Evolutionary conservation across 2,888 invertebrate species (phyloP), one percentile per base, ranked within the genome.

Genomic region (Ischnus inquisitorius): DNA sequence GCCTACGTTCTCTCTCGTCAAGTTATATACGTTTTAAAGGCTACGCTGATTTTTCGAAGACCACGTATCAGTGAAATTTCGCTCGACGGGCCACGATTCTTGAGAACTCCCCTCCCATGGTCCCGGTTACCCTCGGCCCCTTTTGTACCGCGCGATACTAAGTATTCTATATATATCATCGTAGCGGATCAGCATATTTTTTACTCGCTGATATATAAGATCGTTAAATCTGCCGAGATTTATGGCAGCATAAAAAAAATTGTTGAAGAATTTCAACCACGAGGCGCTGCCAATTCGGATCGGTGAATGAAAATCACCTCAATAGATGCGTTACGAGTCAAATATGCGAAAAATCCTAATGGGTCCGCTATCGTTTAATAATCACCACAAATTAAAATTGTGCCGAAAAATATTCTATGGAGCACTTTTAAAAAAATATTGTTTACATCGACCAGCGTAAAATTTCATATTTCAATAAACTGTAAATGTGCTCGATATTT

Each of bases 11-110:
- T 6, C n/a, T 4, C 34, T 5, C 4, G 34, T 34, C 85, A 81
- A 85, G 83, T 87, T 89, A 87, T 87, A 88, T 34, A 86, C 87
- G 87, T 88, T 81, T 85, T 79, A 69, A 84, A 87, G 60, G 82
- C 78, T 82, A 83, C 72, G 54, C 81, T 39, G 80, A 83, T 86
- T 84, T 78, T 64, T 60, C 57, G 67, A 46, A 67, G 80, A 84
- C 81, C 75, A 88, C 79, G 74, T 80, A 80, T 86, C 85, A 85
- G 84, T 82, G 75, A 16, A 34, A 51, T 43, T 34, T 64, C 62
- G 19, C 10, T 19, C 39, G 16, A 4, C 39, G 14, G 67, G n/a
- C 25, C 8, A 78, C 67, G 25, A 57, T 62, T 75, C 51, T 51
- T 34, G 62, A 51, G 39, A 34, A 75, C 67, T 57, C 43, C 51